Percentiles rank a stretch among this genome's conserved stretches.
Evolutionary conservation across 64 coral and sea anemone species (phyloP).

Genomic region (Catalaphyllia jardinei): DNA sequence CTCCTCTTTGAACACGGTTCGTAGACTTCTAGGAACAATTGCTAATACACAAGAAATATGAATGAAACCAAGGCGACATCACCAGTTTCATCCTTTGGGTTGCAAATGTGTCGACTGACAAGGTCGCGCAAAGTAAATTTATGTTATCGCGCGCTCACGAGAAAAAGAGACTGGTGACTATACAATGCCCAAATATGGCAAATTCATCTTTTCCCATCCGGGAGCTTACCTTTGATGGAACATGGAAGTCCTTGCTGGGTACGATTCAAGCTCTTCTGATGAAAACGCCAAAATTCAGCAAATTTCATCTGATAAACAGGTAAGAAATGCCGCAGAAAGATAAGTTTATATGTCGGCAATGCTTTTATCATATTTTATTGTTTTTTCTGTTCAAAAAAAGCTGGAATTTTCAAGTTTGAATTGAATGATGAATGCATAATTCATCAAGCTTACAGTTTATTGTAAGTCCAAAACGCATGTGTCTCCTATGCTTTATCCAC

Average conservation of each 20-base stretch:
- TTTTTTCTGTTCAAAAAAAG: not conserved
- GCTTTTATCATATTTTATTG: not conserved
- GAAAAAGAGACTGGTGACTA: slow-evolving; percentile 6
- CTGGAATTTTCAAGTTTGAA: not conserved
- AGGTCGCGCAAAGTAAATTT: not conserved
- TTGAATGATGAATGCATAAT: not conserved
- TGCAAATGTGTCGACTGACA: not conserved
- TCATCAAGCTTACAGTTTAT: not conserved
- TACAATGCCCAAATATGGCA: slow-evolving; percentile 13
- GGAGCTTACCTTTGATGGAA: not conserved
- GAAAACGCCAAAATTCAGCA: slow-evolving; percentile 50
- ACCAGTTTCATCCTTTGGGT: not conserved
- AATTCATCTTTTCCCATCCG: slow-evolving; percentile 2
- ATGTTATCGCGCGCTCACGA: slow-evolving; percentile 8
- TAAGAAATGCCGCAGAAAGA: not conserved
- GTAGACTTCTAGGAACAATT: not conserved
- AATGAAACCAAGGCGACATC: not conserved
- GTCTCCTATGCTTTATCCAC: not conserved
- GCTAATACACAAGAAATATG: not conserved
- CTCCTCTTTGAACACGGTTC: not conserved
- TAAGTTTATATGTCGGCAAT: not conserved
- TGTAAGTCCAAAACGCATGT: not conserved
- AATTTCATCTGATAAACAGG: slow-evolving; percentile 13
- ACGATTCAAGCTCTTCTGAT: slow-evolving; percentile 52
- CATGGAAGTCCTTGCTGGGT: slow-evolving; percentile 44